Conservation (phyloP, 2,797 vertebrate species). For the Margarornis squamiger region DNA sequence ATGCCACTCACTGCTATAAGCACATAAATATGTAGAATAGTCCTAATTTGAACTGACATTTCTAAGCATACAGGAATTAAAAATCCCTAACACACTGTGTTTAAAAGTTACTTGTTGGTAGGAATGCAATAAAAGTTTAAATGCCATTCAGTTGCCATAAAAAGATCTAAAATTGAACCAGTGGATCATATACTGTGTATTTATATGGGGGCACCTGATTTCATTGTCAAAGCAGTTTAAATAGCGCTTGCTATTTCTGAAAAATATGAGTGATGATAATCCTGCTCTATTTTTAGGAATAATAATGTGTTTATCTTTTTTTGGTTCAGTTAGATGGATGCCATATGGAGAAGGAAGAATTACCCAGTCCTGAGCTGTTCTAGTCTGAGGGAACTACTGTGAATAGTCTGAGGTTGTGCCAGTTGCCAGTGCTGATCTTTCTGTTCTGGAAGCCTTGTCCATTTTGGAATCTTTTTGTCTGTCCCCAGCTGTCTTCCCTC, state of each 20-base stretch:
- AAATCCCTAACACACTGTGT: background rate
- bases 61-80: background rate
- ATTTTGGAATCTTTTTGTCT: background rate
- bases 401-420: background rate
- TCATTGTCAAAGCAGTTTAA: conserved; percentile 19
- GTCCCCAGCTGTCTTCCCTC: background rate
- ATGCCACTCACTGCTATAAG: background rate
- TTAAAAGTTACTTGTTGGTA: background rate
- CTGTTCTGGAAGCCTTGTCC: background rate
- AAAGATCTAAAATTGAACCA: background rate
- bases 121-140: background rate
- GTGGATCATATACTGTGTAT: background rate
- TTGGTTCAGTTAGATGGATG: background rate
- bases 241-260: conserved; percentile 9
- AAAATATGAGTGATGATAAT: background rate
- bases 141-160: background rate
- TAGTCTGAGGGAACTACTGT: background rate
- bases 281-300: background rate
- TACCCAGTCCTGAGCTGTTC: background rate
- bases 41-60: background rate
- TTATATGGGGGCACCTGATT: background rate
- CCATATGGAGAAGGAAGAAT: background rate
- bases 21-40: background rate
- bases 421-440: background rate
- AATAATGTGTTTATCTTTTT: background rate